phyloP scores from a whole-genome alignment of 30 jellyfish, hydroid and myxozoan genomes.

The Catostylus mosaicus region DNA sequence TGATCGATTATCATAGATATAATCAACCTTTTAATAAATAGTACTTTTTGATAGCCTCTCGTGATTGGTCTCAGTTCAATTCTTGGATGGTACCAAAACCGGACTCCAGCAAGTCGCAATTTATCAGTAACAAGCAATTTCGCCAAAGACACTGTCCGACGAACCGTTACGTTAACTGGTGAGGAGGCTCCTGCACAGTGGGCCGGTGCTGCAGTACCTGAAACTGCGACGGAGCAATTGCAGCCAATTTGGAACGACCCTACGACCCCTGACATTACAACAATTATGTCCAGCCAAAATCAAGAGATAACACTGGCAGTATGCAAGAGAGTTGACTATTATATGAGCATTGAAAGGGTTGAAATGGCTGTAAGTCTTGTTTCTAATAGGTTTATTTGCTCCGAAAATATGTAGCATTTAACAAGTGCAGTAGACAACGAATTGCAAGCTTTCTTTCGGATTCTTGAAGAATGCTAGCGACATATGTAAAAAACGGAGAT shows the following conservation, averaged over 20 bases:
- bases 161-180: neutral
- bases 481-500: no score
- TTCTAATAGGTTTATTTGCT: neutral
- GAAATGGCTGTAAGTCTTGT: neutral
- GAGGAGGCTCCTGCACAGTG: neutral
- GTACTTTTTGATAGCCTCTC: slow-evolving; percentile 15
- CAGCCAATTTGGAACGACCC: neutral
- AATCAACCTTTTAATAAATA: neutral
- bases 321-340: neutral
- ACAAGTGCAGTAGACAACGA: neutral
- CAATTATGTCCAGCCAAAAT: neutral
- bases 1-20: neutral
- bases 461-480: neutral
- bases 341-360: neutral
- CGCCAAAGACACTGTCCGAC: neutral
- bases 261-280: neutral
- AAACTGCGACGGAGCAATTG: neutral
- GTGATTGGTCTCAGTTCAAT: slow-evolving; percentile 12
- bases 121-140: neutral
- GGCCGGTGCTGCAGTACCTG: neutral
- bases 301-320: neutral
- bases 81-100: slow-evolving; percentile 4
- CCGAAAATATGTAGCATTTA: neutral
- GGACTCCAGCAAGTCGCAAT: neutral
- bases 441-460: neutral